These are phyloP conservation scores for Luscinia megarhynchos DNA, from an alignment of 2,797 vertebrate species.

Conservation along the genomic window DNA sequence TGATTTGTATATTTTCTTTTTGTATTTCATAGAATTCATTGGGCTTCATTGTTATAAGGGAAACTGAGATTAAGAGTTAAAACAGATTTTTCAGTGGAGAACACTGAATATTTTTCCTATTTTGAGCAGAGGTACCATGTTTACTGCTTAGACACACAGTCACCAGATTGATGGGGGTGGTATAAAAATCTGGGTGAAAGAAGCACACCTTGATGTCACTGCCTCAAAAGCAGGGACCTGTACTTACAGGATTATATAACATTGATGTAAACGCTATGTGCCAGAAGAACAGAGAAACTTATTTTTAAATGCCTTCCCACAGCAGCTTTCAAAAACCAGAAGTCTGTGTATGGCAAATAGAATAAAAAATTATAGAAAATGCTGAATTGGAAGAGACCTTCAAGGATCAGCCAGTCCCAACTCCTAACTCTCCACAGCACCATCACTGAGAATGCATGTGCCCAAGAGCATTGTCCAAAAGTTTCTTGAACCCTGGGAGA, in stretches of 20 bases:
- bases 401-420: neutral
- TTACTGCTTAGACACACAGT: neutral
- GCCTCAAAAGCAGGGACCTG: neutral
- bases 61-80: neutral
- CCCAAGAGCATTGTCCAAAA: neutral
- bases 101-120: neutral
- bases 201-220: neutral
- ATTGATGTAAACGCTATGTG: neutral
- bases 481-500: neutral
- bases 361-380: neutral
- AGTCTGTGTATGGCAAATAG: neutral
- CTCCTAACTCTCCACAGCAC: too few species aligned
- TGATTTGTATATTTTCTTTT: neutral
- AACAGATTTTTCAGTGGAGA: neutral
- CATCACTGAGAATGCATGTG: neutral
- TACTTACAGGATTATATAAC: neutral
- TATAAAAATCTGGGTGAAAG: neutral
- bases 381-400: neutral
- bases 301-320: neutral
- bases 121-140: neutral
- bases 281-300: neutral
- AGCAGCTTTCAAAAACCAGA: neutral
- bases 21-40: neutral
- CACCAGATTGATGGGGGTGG: neutral
- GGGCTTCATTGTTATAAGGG: neutral